Evolutionary conservation across 2,797 vertebrate genomes (phyloP).

Genomic region (Catostomus latipinnis): DNA sequence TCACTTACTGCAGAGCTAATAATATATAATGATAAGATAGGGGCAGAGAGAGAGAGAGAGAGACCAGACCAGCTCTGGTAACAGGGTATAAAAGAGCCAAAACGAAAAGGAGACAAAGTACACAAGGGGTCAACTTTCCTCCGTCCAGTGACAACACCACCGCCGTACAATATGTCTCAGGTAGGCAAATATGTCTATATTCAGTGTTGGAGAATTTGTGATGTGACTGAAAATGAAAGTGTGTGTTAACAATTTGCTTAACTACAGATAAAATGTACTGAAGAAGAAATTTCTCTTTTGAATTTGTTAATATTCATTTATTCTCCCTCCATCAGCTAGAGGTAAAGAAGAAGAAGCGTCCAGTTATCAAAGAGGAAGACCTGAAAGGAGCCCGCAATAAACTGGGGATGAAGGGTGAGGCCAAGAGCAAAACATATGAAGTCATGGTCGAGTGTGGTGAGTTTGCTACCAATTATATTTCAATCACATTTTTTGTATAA

Average conservation of each 20-base stretch:
- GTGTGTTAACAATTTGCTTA: neutral
- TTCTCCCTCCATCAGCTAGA: conserved; percentile 67
- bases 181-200: conserved; percentile 57
- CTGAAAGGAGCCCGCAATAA: conserved; percentile 92
- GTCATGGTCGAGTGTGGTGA: conserved; percentile 95
- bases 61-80: conserved; percentile 20
- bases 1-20: conserved; percentile 75
- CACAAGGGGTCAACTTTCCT: conserved; percentile 40
- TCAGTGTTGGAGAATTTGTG: neutral
- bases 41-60: conserved; percentile 30
- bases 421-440: conserved; percentile 97
- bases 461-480: conserved; percentile 58
- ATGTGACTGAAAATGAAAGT: neutral
- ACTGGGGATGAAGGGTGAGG: conserved; percentile 86
- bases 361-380: conserved; percentile 92
- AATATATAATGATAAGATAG: conserved; percentile 78
- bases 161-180: conserved; percentile 75
- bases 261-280: neutral
- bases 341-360: conserved; percentile 93
- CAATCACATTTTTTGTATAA: neutral
- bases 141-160: conserved; percentile 5
- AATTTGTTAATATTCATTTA: neutral
- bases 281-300: neutral
- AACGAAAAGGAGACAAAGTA: conserved; percentile 20
- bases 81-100: conserved; percentile 60